phyloP scores from a whole-genome alignment of 2,113 vertebrate species.

The Chloroceryle aenea region DNA sequence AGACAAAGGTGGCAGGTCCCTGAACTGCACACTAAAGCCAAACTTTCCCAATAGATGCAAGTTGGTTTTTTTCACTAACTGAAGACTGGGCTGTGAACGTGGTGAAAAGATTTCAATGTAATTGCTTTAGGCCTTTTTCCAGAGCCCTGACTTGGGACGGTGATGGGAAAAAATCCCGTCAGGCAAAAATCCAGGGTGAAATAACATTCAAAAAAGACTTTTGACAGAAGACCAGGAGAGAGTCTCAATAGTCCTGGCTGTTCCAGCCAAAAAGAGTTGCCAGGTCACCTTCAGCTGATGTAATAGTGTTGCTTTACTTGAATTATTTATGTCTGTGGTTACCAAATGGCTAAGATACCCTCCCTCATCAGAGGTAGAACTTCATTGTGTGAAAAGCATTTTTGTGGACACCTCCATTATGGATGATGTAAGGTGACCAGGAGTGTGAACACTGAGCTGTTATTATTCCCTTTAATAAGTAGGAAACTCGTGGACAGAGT shows the following conservation, averaged over 20 bases:
- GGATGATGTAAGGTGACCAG: not conserved
- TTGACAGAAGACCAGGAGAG: not conserved
- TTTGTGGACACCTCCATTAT: not conserved
- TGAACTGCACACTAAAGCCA: not conserved
- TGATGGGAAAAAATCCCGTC: not conserved
- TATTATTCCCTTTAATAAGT: not conserved
- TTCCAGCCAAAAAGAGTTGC: not conserved
- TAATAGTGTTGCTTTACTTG: not conserved
- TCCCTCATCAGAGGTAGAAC: not conserved
- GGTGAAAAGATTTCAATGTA: not conserved
- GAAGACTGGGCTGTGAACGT: not conserved
- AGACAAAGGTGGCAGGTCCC: not conserved
- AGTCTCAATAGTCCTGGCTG: not conserved
- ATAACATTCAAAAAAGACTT: not conserved
- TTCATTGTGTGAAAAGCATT: not conserved
- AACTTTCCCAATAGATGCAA: not conserved
- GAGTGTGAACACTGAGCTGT: not conserved
- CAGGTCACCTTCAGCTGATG: not conserved
- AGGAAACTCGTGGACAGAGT: not conserved
- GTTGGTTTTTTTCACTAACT: not conserved
- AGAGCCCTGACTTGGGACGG: not conserved
- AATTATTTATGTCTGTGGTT: not conserved
- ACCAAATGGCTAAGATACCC: not conserved
- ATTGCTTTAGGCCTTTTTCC: not conserved
- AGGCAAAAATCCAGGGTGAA: conserved; percentile 11